These are phyloP conservation scores for Hirtodrosophila alboralis DNA, from an alignment of 2,888 invertebrate species.

Conservation along the genomic window DNA sequence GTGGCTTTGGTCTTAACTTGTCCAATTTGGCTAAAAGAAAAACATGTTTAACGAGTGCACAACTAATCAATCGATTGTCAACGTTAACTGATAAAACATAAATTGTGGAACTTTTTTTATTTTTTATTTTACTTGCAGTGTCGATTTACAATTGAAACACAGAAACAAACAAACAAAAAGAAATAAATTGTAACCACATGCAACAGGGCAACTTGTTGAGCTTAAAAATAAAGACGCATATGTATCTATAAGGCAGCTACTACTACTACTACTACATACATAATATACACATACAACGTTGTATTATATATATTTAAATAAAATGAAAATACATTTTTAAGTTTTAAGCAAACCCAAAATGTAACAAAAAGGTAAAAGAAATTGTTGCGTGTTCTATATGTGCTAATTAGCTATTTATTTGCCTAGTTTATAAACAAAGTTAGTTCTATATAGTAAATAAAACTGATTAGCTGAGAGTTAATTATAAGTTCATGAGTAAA, in stretches of 20 bases:
- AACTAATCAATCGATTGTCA: constrained; percentile 13
- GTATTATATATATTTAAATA: constrained; percentile 19
- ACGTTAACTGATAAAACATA: constrained; percentile 30
- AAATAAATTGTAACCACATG: constrained; percentile 24
- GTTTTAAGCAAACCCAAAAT: constrained; percentile 39
- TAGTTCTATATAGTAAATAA: too few relatives aligned
- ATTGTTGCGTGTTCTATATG: constrained; percentile 25
- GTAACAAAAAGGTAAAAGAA: constrained; percentile 30
- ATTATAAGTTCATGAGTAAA: too few relatives aligned
- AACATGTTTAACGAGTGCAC: constrained; percentile 5
- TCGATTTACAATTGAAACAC: constrained; percentile 74
- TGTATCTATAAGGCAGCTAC: constrained; percentile 42
- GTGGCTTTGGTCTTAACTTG: constrained; percentile 16
- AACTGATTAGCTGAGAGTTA: too few relatives aligned
- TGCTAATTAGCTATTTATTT: constrained; percentile 46
- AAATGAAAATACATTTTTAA: constrained; percentile 27
- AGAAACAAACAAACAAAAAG: constrained; percentile 27
- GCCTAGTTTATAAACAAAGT: constrained; percentile 19
- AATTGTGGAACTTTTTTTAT: constrained; percentile 35
- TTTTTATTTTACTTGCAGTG: constrained; percentile 74
- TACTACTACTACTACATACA: constrained; percentile 32
- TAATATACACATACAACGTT: constrained; percentile 21
- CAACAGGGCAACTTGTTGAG: constrained; percentile 62
- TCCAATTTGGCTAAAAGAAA: constrained; percentile 9
- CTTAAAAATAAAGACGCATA: constrained; percentile 38